phyloP scores from a whole-genome alignment of 2,888 invertebrate species.

The Ophraella communa region DNA sequence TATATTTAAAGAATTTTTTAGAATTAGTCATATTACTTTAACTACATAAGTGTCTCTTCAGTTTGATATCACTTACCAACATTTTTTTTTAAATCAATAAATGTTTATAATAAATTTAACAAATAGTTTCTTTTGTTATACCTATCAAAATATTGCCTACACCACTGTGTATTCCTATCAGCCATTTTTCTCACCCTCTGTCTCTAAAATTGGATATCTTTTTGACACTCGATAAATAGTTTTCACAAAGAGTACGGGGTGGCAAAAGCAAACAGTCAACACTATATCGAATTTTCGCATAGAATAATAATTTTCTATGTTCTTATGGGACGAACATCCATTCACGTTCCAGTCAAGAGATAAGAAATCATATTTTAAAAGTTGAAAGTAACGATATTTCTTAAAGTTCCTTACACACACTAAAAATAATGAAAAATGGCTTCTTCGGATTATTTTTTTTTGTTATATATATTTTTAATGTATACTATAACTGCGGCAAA shows the following conservation, averaged over 20 bases:
- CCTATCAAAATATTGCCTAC: background rate
- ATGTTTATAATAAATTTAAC: no score
- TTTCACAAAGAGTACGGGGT: conserved; percentile 42
- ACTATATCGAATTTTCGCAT: conserved; percentile 34
- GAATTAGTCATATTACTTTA: no score
- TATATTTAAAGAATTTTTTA: no score
- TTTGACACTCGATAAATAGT: conserved; percentile 49
- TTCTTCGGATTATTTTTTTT: conserved; percentile 1
- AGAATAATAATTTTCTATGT: conserved; percentile 35
- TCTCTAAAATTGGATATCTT: conserved; percentile 49
- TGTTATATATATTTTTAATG: background rate
- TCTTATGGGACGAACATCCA: conserved; percentile 32
- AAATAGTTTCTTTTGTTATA: no score
- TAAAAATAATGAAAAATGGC: conserved; percentile 23
- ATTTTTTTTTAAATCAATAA: no score
- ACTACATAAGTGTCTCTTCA: no score
- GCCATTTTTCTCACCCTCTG: conserved; percentile 42
- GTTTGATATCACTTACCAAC: no score
- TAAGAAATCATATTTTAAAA: conserved; percentile 29
- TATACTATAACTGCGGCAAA: no score
- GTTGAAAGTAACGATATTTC: conserved; percentile 28
- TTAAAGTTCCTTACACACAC: conserved; percentile 21
- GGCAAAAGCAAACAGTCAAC: conserved; percentile 31
- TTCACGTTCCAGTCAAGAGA: conserved; percentile 28
- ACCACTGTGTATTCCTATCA: conserved; percentile 32